These are phyloP conservation scores for Leuciscus idus DNA, from an alignment of 2,113 vertebrate species.

Conservation along the genomic window DNA sequence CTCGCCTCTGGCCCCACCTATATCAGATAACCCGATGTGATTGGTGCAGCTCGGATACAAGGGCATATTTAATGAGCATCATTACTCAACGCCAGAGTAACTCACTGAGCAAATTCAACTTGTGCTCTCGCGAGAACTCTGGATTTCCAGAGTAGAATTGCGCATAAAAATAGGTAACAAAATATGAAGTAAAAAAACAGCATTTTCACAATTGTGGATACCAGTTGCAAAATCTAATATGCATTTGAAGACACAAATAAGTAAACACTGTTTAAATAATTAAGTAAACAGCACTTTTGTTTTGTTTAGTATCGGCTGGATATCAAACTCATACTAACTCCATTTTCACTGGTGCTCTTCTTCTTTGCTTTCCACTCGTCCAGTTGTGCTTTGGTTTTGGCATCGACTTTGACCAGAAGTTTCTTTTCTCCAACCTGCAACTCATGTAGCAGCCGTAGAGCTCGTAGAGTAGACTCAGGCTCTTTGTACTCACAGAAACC, in stretches of 20 bases:
- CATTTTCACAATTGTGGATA: background rate
- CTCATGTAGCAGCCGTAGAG: constrained; percentile 92
- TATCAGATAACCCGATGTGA: no score
- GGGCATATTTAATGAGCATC: no score
- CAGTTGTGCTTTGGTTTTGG: constrained; percentile 97
- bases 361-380: constrained; percentile 99
- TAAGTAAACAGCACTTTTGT: background rate
- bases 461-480: constrained; percentile 94
- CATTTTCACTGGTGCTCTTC: constrained; percentile 91
- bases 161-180: no score
- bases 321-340: background rate
- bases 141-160: no score
- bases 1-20: no score
- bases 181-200: no score
- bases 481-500: constrained; percentile 99
- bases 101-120: no score
- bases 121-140: no score
- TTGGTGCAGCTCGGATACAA: no score
- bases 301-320: background rate
- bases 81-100: no score
- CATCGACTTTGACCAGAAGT: constrained; percentile 97
- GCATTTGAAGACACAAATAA: background rate
- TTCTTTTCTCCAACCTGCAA: constrained; percentile 97
- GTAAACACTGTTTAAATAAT: background rate
- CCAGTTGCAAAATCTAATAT: background rate